phyloP scores from a whole-genome alignment of 2,113 vertebrate genomes.

The Notarius lentiginosus region DNA sequence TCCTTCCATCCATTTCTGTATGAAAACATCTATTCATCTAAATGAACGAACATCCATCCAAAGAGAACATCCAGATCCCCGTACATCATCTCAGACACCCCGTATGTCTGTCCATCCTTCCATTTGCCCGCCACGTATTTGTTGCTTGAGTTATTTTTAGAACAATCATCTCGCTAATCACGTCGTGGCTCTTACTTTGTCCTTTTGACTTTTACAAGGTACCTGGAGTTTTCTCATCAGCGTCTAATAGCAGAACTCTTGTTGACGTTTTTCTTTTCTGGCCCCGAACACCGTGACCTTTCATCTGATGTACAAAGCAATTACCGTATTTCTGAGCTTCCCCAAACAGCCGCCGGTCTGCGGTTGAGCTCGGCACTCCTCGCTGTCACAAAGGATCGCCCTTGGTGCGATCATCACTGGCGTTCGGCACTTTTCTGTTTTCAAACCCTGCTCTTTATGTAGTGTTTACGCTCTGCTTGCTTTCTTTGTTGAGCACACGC shows the following conservation, averaged over 20 bases:
- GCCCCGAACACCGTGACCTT: slow-evolving; percentile 5
- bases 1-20: background rate
- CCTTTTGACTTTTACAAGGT: background rate
- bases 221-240: background rate
- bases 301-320: slow-evolving; percentile 9
- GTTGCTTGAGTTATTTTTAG: background rate
- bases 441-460: slow-evolving; percentile 21
- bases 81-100: background rate
- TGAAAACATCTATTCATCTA: background rate
- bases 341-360: background rate
- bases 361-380: background rate
- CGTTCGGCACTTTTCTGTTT: background rate
- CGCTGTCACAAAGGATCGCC: background rate
- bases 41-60: too few relatives aligned
- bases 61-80: background rate
- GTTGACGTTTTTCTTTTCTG: background rate
- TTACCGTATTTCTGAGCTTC: slow-evolving; percentile 11
- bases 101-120: background rate
- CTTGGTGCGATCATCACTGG: slow-evolving; percentile 18
- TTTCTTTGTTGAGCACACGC: slow-evolving; percentile 18
- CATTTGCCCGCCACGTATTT: background rate
- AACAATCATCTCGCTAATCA: background rate
- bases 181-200: background rate
- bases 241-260: background rate
- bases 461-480: background rate